Evolutionary conservation across 2,888 invertebrate species (phyloP).

Genomic region (Melanotus villosus): DNA sequence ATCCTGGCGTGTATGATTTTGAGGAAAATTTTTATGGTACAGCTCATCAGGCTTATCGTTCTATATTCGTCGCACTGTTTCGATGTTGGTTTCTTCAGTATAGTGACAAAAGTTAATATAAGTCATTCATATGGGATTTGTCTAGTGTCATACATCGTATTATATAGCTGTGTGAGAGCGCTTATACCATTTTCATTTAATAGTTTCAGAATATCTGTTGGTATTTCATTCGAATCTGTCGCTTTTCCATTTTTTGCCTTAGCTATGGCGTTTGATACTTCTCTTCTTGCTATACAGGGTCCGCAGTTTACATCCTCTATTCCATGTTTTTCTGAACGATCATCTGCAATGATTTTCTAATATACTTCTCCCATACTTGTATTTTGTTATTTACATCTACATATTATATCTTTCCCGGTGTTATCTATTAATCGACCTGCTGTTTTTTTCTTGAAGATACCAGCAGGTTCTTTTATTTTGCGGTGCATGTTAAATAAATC

Average conservation of each 20-base stretch:
- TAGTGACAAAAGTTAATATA: not conserved
- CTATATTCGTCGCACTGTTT: not conserved
- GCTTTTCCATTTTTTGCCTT: not conserved
- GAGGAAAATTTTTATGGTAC: not conserved
- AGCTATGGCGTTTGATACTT: constrained; percentile 4
- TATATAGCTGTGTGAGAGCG: not conserved
- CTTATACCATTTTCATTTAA: not conserved
- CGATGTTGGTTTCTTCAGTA: not conserved
- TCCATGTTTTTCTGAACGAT: not conserved
- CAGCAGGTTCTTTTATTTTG: too few relatives aligned
- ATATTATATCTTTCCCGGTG: too few relatives aligned
- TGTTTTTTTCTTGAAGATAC: too few relatives aligned
- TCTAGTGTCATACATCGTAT: not conserved
- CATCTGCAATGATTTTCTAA: not conserved
- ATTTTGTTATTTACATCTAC: too few relatives aligned
- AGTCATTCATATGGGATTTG: not conserved
- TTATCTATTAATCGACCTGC: too few relatives aligned
- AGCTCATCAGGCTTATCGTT: constrained; percentile 1
- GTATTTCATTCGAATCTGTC: not conserved
- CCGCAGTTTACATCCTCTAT: not conserved
- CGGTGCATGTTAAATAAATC: not conserved
- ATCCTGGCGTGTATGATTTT: not conserved
- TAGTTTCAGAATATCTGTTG: not conserved
- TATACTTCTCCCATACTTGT: too few relatives aligned
- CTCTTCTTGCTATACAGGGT: not conserved